Evolutionary conservation across 2,113 vertebrate genomes (phyloP), one percentile per base, ranked within the genome.

Genomic region (Pluvianellus socialis): DNA sequence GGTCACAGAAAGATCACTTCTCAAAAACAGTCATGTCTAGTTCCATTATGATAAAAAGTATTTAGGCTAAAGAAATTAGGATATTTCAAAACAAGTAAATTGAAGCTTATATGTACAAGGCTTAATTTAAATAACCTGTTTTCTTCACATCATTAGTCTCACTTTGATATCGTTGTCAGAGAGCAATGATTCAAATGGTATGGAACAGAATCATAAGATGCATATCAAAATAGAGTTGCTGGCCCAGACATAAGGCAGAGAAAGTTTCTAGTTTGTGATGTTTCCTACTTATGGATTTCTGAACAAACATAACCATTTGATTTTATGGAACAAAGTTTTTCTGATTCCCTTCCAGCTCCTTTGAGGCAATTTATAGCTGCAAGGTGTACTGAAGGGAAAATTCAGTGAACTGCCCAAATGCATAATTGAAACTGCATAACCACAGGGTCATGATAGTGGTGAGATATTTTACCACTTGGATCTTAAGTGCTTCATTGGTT

Each of bases 401-500:
- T 87, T 79, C 92, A 85, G 47, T 82, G 90, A 75, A 85, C 58
- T 91, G 49, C 84, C 94, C 84, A 91, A 94, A 89, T 82, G 53
- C 49, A 81, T 89, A 91, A 93, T 82, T 95, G 80, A 90, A 92
- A 91, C 58, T 72, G 44, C 45, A 88, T 50, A 88, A 76, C 53
- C 44, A 72, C 17, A 66, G 71, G 24, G 19, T 92, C 81, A 76
- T 5, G 4, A 33, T 27, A 80, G 42, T 66, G 45, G 50, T 73
- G 45, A 94, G 71, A 32, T 82, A 79, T 86, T 88, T 79, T 83
- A 86, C 28, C 74, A 62, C 32, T 83, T 77, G 55, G 42, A 71
- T 92, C 63, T 88, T 90, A 92, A 94, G 88, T 90, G 81, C 85
- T 94, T 88, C 72, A 73, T 23, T 90, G 92, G 79, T 92, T 88